Evolutionary conservation across 2,113 vertebrate genomes (phyloP), one percentile per base, ranked within the genome.

Genomic region (Amphiprion percula): DNA sequence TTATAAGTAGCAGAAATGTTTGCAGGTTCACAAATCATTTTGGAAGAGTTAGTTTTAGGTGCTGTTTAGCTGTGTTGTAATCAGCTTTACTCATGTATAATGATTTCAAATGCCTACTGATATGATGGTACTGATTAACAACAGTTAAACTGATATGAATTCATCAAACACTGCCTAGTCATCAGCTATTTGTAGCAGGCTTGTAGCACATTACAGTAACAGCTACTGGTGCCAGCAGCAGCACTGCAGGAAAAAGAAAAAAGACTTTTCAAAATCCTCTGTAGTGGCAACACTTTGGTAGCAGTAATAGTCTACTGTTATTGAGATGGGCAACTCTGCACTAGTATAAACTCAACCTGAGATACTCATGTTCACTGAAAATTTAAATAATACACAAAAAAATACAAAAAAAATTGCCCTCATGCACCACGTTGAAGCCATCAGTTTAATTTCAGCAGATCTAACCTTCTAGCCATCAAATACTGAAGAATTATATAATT

Each of bases 171-270:
- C 55, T 39, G 49, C 50, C 1, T n/a, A 24, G 55, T 37, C 75
- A 53, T 66, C 87, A 88, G 81, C 85, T 87, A 85, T 80, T 91
- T 80, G 64, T 56, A 66, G 39, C 62, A 33, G 63, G 56, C 69
- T 85, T 83, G 68, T 80, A 52, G 24, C 68, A 75, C 77, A 60
- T 87, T 58, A 68, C 12, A 17, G 21, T 52, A 65, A 58, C 54
- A 14, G 10, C 58, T 47, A 76, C 15, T 47, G 56, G 55, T 53
- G 73, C 76, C 82, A 63, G 53, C 23, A 19, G 50, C 66, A 54
- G 23, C 37, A 17, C 9, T 19, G 54, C 24, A 7, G 19, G 33
- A 14, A 30, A 24, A 58, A 47, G 53, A 74, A 33, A 4, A 62
- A 21, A 23, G 77, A 0, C 21, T 41, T 50, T 39, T 11, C 74